phyloP scores from a whole-genome alignment of 1,140 invertebrate genomes.

The Gerris buenoi region DNA sequence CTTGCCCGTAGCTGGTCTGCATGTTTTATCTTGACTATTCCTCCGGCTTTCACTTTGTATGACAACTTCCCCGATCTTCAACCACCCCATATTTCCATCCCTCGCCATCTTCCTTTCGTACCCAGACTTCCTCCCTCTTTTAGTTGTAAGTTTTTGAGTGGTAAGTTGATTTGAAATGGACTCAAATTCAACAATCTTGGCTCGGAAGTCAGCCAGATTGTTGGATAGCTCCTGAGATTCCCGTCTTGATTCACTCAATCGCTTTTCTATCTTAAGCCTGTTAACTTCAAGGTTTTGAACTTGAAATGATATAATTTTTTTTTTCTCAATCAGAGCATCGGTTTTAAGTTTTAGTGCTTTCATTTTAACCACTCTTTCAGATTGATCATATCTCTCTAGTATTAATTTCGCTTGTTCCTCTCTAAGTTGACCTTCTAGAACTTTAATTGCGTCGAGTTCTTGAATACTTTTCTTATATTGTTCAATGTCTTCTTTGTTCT shows the following conservation, averaged over 20 bases:
- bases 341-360: conserved; percentile 44
- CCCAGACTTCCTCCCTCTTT: too few relatives aligned
- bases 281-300: conserved; percentile 43
- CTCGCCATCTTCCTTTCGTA: too few relatives aligned
- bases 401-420: conserved; percentile 55
- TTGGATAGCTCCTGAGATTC: conserved; percentile 43
- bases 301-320: conserved; percentile 37
- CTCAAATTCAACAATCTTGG: conserved; percentile 41
- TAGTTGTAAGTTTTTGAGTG: too few relatives aligned
- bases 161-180: conserved; percentile 35
- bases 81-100: too few relatives aligned
- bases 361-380: conserved; percentile 42
- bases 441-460: conserved; percentile 39
- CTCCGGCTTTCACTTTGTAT: too few relatives aligned
- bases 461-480: conserved; percentile 41
- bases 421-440: conserved; percentile 48
- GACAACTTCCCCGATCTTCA: too few relatives aligned
- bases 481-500: conserved; percentile 41
- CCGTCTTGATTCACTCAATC: conserved; percentile 40
- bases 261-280: conserved; percentile 40
- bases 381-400: conserved; percentile 50
- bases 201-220: conserved; percentile 41
- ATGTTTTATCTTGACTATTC: too few relatives aligned
- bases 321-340: conserved; percentile 46
- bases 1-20: too few relatives aligned